Percentiles rank a stretch among this genome's conserved stretches.
Conservation (phyloP, 2,113 vertebrate genomes). For the Microtus montanus region DNA sequence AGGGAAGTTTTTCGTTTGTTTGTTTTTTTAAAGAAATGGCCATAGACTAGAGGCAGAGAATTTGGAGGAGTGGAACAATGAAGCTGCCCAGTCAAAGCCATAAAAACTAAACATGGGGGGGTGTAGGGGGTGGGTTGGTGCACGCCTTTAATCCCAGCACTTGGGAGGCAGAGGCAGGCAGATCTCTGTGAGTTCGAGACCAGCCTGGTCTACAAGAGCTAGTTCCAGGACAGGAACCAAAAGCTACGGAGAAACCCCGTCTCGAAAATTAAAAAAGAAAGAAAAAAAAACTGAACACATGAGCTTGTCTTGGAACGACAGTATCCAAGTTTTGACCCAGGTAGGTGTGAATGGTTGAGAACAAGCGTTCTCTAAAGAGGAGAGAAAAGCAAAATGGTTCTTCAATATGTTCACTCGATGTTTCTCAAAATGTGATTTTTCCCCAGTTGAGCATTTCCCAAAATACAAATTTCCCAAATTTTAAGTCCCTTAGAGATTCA, state of each 20-base stretch:
- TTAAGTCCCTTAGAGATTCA: constrained; percentile 14
- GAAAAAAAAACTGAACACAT: background rate
- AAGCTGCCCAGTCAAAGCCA: background rate
- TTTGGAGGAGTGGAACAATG: background rate
- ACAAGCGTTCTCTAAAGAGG: background rate
- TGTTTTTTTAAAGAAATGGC: background rate
- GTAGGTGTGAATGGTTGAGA: background rate
- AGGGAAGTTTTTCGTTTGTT: background rate
- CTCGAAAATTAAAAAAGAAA: too few relatives aligned
- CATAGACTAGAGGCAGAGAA: background rate
- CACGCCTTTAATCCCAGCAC: too few relatives aligned
- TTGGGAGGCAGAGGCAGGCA: too few relatives aligned
- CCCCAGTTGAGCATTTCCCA: constrained; percentile 22
- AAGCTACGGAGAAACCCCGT: too few relatives aligned
- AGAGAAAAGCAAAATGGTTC: background rate
- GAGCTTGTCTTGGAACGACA: background rate
- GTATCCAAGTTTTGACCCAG: background rate
- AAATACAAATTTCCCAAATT: constrained; percentile 31
- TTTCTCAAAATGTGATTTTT: constrained; percentile 47
- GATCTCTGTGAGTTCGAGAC: too few relatives aligned
- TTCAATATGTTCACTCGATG: constrained; percentile 8
- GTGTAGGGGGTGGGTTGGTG: too few relatives aligned
- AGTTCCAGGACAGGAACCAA: too few relatives aligned
- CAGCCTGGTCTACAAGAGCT: too few relatives aligned
- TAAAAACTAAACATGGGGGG: background rate